Evolutionary conservation across 2,888 invertebrate genomes (phyloP), one percentile per base, ranked within the genome.

Genomic region (Andrena chrysosceles): DNA sequence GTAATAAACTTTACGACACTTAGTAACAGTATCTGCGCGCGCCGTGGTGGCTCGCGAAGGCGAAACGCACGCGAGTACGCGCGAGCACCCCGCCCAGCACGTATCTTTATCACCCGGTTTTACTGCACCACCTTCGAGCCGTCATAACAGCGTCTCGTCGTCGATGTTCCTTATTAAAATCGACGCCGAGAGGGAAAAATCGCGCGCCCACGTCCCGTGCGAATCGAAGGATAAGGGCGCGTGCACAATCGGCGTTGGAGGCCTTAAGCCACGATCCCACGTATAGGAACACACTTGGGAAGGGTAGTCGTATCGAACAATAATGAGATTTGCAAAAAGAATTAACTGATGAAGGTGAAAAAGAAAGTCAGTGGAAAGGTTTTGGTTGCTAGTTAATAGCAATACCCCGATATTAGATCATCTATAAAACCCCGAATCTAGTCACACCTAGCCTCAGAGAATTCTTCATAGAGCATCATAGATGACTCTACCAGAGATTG

Each of bases 41-140:
- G 63, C 54, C 71, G 76, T 68, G 70, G 76, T 74, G 74, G 59
- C 64, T 75, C 33, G 54, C 73, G 67, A 83, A 78, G 73, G 85
- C 74, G 76, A 73, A 85, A 83, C 77, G 75, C 76, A 66, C 70
- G 84, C 73, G 73, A 71, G 84, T 56, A 26, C 52, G 63, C 60
- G 48, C 52, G 74, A 60, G 70, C 77, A 77, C 72, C 81, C 81
- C 77, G 77, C 69, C 70, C 74, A 74, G n/a, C 73, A 48, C 73
- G 84, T 89, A 88, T 88, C 88, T 89, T 89, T 88, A 88, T 88
- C 89, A 78, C 86, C 77, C 56, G 87, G 86, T 88, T 89, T 88
- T 88, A 88, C 84, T 78, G 88, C 88, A 80, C 83, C 83, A 87
- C 87, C 89, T 87, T 80, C 85, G 83, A 84, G 83, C 79, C 84